These are phyloP conservation scores for Uropetala carovei DNA, from an alignment of 2,888 invertebrate genomes.

Conservation along the genomic window DNA sequence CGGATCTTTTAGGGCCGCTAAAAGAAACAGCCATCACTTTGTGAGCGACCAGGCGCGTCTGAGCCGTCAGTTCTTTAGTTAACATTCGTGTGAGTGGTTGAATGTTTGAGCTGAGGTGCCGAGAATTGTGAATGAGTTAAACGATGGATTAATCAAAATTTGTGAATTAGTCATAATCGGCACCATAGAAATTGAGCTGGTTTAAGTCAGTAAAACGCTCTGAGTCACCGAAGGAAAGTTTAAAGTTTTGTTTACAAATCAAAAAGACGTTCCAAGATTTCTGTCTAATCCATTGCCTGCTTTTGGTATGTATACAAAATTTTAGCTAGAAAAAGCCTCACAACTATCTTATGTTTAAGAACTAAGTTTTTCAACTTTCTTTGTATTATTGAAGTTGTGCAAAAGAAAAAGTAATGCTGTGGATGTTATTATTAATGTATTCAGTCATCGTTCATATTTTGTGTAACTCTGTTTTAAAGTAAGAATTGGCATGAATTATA, in stretches of 20 bases:
- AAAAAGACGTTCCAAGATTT: not conserved
- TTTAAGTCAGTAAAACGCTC: not conserved
- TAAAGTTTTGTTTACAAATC: not conserved
- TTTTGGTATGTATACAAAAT: not conserved
- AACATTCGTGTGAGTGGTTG: not conserved
- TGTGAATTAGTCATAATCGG: not conserved
- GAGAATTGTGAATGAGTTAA: not conserved
- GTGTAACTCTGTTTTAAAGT: no score
- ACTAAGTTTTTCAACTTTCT: no score
- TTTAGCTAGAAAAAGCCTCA: not conserved
- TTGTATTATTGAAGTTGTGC: no score
- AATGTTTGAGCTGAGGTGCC: not conserved
- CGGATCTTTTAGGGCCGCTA: not conserved
- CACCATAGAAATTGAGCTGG: not conserved
- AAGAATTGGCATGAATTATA: no score
- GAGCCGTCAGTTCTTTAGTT: not conserved
- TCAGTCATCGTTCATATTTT: no score
- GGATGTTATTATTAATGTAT: no score
- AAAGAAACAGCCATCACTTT: not conserved
- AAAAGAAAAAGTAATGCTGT: no score
- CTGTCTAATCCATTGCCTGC: not conserved
- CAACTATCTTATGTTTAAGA: no score
- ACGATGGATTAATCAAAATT: constrained; percentile 18
- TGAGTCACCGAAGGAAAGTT: not conserved
- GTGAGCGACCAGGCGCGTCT: not conserved